A percentile compares a stretch with the other conserved stretches of the same genome.
Evolutionary conservation across 2,888 invertebrate species (phyloP).

Genomic region (Cenopis cana): DNA sequence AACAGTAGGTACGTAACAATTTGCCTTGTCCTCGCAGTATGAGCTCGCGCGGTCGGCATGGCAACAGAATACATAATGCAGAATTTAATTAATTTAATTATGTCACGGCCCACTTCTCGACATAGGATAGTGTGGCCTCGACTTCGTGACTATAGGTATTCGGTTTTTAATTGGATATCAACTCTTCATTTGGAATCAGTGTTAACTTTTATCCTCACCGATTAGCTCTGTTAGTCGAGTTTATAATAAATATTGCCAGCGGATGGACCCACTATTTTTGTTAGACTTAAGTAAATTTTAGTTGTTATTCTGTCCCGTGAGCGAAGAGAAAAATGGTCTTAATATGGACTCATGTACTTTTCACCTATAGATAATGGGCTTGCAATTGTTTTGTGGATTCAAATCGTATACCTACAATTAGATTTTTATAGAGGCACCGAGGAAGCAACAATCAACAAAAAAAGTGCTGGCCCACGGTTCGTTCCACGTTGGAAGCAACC

Average conservation of each 20-base stretch:
- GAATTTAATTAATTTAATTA: slow-evolving; percentile 51
- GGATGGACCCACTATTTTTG: background rate
- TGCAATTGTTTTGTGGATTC: no score
- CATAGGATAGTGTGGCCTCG: slow-evolving; percentile 46
- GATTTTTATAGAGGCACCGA: no score
- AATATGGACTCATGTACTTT: no score
- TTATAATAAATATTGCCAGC: background rate
- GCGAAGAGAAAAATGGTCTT: background rate
- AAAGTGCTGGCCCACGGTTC: background rate
- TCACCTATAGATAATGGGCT: no score
- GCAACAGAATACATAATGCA: slow-evolving; percentile 41
- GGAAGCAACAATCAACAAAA: no score
- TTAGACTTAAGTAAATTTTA: no score
- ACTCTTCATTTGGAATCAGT: slow-evolving; percentile 5
- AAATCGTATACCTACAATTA: no score
- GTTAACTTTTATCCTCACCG: slow-evolving; percentile 20
- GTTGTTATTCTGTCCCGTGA: background rate
- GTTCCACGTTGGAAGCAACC: background rate
- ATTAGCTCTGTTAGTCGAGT: background rate
- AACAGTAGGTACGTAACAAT: background rate
- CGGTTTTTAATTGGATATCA: slow-evolving; percentile 42
- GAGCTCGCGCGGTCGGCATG: slow-evolving; percentile 17
- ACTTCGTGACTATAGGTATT: slow-evolving; percentile 48
- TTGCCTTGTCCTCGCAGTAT: slow-evolving; percentile 11
- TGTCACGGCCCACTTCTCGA: slow-evolving; percentile 58